Evolutionary conservation across 2,888 invertebrate genomes (phyloP).

Genomic region (Corbicula japonica): DNA sequence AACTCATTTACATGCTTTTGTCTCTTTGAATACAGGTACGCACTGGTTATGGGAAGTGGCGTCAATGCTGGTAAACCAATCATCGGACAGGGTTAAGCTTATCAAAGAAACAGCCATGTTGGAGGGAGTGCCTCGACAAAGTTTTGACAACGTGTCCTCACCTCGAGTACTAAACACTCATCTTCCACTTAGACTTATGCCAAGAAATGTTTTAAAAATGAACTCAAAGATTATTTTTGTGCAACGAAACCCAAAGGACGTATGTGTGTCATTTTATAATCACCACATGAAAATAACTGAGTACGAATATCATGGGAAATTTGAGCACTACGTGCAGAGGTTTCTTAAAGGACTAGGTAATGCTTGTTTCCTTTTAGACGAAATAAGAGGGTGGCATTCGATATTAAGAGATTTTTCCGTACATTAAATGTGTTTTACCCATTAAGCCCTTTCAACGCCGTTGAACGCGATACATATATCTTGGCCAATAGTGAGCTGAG

Average conservation of each 20-base stretch:
- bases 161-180: slow-evolving; percentile 75
- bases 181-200: slow-evolving; percentile 67
- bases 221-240: slow-evolving; percentile 72
- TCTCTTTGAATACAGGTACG: slow-evolving; percentile 71
- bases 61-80: slow-evolving; percentile 68
- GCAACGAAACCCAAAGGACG: slow-evolving; percentile 74
- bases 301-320: slow-evolving; percentile 68
- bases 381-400: no score
- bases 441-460: no score
- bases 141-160: slow-evolving; percentile 59
- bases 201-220: slow-evolving; percentile 62
- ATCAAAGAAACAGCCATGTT: slow-evolving; percentile 74
- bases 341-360: slow-evolving; percentile 69
- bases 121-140: slow-evolving; percentile 62
- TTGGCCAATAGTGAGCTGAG: no score
- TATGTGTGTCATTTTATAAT: slow-evolving; percentile 74
- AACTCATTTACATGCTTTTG: no score
- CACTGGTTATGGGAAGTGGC: slow-evolving; percentile 78
- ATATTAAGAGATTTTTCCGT: no score
- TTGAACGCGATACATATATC: no score
- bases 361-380: not conserved
- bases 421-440: no score
- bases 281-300: slow-evolving; percentile 71
- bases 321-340: slow-evolving; percentile 65
- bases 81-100: slow-evolving; percentile 67